A percentile compares a stretch with the other conserved stretches of the same genome.
Evolutionary conservation across 2,888 invertebrate genomes (phyloP).

Genomic region (Mythimna loreyi): DNA sequence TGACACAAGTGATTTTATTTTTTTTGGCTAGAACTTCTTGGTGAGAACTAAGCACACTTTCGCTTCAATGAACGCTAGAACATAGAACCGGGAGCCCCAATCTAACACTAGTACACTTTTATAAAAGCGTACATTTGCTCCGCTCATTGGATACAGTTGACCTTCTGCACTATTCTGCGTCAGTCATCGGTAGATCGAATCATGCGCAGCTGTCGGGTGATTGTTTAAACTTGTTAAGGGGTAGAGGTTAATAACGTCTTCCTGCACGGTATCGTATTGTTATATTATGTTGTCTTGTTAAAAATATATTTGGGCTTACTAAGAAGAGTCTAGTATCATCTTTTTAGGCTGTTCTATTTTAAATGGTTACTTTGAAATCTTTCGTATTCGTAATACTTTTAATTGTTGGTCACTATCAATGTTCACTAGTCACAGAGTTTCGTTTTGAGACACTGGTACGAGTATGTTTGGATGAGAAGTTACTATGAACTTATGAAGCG

Average conservation of each 20-base stretch:
- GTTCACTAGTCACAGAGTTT: too few species aligned
- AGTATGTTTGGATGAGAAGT: too few species aligned
- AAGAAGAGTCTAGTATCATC: background rate
- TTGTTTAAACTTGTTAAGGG: conserved; percentile 53
- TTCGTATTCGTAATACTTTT: too few species aligned
- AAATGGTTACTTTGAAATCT: too few species aligned
- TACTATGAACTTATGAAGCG: too few species aligned
- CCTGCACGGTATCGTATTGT: conserved; percentile 42
- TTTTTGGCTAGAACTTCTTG: too few species aligned
- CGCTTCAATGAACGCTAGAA: too few species aligned
- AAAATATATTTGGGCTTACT: conserved; percentile 15
- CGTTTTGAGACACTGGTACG: too few species aligned
- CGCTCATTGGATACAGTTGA: background rate
- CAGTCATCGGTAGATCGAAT: conserved; percentile 40
- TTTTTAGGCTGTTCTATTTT: background rate
- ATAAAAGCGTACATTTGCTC: background rate
- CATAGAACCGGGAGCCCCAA: too few species aligned
- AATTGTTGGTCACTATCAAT: too few species aligned
- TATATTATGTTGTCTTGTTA: conserved; percentile 1
- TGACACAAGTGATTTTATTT: too few species aligned
- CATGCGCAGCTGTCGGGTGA: conserved; percentile 58
- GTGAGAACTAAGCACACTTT: too few species aligned
- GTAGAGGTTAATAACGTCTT: conserved; percentile 54
- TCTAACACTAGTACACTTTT: background rate
- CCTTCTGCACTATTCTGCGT: background rate